Evolutionary conservation across 2,888 invertebrate species (phyloP), one percentile per base, ranked within the genome.

Genomic region (Hecatera dysodea): DNA sequence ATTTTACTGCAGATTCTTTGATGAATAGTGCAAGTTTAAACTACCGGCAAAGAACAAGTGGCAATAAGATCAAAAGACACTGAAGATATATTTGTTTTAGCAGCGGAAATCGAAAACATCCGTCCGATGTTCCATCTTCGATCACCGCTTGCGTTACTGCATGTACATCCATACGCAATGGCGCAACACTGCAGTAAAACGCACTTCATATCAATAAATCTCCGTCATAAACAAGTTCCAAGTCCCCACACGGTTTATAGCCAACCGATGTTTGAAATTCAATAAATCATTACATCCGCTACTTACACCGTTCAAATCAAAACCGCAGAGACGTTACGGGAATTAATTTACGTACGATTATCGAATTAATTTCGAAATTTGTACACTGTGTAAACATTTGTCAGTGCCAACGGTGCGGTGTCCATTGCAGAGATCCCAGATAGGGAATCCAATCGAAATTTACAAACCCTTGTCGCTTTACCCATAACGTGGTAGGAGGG

Each of bases 401-500:
- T 93, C 92, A 93, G 90, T 91, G 92, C 92, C 91, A 92, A 90
- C 86, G 89, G 91, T 90, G 66, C 74, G 62, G 67, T 90, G 92
- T 91, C 92, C 89, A 87, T 84, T 90, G 91, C 93, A 94, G 91
- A 93, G 91, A 94, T 94, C 90, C 92, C 91, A 93, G 95, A 95
- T 95, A 95, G 91, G 88, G 90, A 93, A 93, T 92, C 92, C 94
- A 94, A 94, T 95, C 93, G 93, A 93, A 93, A 94, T 94, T 93
- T 92, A 93, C 93, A 93, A 93, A 94, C 94, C 94, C 95, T 95
- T 94, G 95, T 95, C 93, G 93, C 90, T 92, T 90, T 90, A 87
- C 90, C 93, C 93, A 93, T 94, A 94, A 93, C 94, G 91, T 95
- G 92, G 95, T 93, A 94, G 95, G 95, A 93, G 95, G 94, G 92